Evolutionary conservation across 1,140 invertebrate species (phyloP).

Genomic region (Diplogasteroides magnus): DNA sequence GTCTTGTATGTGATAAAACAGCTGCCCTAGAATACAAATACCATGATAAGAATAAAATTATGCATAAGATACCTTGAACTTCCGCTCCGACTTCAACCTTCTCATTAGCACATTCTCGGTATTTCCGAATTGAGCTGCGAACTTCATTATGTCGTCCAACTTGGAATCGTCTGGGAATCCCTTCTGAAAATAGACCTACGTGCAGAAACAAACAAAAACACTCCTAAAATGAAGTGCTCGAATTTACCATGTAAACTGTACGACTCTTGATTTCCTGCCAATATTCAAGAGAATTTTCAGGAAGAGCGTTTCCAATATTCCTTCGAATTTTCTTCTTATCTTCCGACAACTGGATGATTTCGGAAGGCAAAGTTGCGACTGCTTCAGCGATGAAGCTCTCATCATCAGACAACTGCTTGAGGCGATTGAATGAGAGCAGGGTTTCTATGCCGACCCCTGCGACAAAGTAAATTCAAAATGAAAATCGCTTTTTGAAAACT

Average conservation of each 20-base stretch:
- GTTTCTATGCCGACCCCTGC: conserved; percentile 72
- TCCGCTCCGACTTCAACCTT: conserved; percentile 29
- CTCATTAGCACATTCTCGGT: conserved; percentile 67
- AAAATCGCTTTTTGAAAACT: conserved; percentile 45
- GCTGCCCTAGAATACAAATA: conserved; percentile 62
- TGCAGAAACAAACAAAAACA: not conserved
- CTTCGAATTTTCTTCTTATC: conserved; percentile 76
- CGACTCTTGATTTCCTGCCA: conserved; percentile 70
- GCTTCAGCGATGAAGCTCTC: conserved; percentile 68
- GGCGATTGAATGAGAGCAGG: conserved; percentile 79
- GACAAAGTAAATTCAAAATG: conserved; percentile 11
- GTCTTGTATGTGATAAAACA: conserved; percentile 77
- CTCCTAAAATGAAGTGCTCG: conserved; percentile 9
- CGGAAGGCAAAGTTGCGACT: conserved; percentile 58
- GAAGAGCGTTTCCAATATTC: conserved; percentile 70
- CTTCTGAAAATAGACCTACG: conserved; percentile 62
- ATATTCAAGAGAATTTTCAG: conserved; percentile 76
- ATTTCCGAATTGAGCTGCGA: conserved; percentile 68
- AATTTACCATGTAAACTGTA: conserved; percentile 69
- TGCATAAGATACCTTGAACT: conserved; percentile 67
- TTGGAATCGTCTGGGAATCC: conserved; percentile 71
- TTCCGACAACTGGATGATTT: conserved; percentile 73
- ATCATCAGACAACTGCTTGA: conserved; percentile 71
- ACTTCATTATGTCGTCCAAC: conserved; percentile 71
- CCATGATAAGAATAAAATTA: too few relatives aligned